Evolutionary conservation across 1,140 invertebrate genomes (phyloP), one percentile per base, ranked within the genome.

Genomic region (Rhagoletis zephyria): DNA sequence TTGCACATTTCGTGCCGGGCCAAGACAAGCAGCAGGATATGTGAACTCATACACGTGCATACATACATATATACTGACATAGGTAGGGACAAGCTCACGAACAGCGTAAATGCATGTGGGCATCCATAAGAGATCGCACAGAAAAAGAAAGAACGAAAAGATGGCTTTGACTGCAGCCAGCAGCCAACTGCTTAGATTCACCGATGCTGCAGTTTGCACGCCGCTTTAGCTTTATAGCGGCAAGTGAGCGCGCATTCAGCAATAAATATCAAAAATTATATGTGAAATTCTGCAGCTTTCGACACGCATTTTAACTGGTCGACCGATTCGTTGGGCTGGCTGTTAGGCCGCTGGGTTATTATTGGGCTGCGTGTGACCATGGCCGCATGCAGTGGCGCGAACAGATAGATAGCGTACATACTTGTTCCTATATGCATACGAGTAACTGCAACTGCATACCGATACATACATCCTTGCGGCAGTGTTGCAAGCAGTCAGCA

Each of bases 221-320:
- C 30, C 30, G 30, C 30, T 30, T 30, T 30, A 30, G 30, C 30
- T 30, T 30, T 67, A 67, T 67, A 16, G 30, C n/a, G 5, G 30
- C n/a, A n/a, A 67, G 64, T 40, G 30, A 67, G 51, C n/a, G n/a
- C 16, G 51, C 74, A 81, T 81, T 19, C 19, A 81, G 74, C 48
- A 81, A 81, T 81, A 81, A 81, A 81, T 81, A 81, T 81, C 74
- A 42, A 30, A 81, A 81, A 81, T 81, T 81, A 81, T 81, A 81
- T 56, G 74, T 81, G 74, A 56, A 81, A 59, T 59, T 51, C 74
- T 77, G 74, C 74, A 19, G 74, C 74, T 81, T 81, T 81, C 74
- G 74, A 81, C 74, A 81, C 74, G 74, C 74, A 81, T 81, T 81
- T 59, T 81, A 81, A 81, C 48, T 56, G 74, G 19, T 4, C 19